Base-by-base conservation (phyloP, 2,888 invertebrate species). In the Tuberolachnus salignus region DNA sequence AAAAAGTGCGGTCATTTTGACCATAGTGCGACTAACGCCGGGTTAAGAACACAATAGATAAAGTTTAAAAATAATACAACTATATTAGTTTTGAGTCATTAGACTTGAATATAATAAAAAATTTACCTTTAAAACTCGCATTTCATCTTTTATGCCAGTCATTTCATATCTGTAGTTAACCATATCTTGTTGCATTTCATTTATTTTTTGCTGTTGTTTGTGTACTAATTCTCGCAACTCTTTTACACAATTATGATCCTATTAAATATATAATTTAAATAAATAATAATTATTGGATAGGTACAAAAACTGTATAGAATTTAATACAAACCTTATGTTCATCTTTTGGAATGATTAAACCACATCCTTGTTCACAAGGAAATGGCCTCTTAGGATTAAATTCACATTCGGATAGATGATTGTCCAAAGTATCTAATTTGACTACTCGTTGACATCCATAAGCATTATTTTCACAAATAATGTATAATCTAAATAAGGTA, bases 351-450 rank as follows among this genome's bases (percentile, higher is more conserved):
- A 97, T 94, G 75, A 96, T 92, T 67, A 97, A 89, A 26, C 96
- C 97, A 84, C 97, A 98, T 23, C 97, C 97, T 82, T 93, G 92
- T 84, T 96, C 96, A 86, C 97, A 98, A 55, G 93, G 92, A 84
- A 96, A 90, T 19, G 96, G 96, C 84, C 95, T 89, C 86, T 97
- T 97, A 0, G 97, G 97, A 87, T 98, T 98, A 85, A 91, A 93
- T 86, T 93, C 93, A 87, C 98, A 98, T 86, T 97, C 97, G 85
- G 92, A 91, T 83, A 96, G 87, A 87, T 98, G 97, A 26, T 91
- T 88, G n/a, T 90, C 88, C 82, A 97, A 87, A 13, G 91, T 89
- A 85, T 98, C 97, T 83, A 98, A 88, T 87, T 97, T 97, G 75
- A 97, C 88, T 34, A 94, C 89, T 74, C 91, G 88, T 82, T 90